A percentile compares a stretch with the other conserved stretches of the same genome.
Evolutionary conservation across 2,888 invertebrate species (phyloP).

Genomic region (Ophion obscuratus): DNA sequence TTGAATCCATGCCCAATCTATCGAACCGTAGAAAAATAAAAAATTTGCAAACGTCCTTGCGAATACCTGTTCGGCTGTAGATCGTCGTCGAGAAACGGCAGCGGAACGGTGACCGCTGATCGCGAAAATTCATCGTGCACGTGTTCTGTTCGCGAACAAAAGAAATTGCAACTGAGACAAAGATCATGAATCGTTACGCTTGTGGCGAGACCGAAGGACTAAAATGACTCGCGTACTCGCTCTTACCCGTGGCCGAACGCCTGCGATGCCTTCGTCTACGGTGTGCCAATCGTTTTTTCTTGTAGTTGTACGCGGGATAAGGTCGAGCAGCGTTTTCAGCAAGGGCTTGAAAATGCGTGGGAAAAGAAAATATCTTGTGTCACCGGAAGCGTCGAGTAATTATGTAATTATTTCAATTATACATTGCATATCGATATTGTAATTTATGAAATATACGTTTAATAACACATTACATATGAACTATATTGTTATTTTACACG

Average conservation of each 20-base stretch:
- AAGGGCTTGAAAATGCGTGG: constrained; percentile 17
- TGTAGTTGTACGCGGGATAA: constrained; percentile 16
- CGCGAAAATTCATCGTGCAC: neutral
- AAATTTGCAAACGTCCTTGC: neutral
- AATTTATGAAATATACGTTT: too few species aligned
- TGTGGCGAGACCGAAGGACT: constrained; percentile 1
- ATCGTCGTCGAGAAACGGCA: constrained; percentile 87
- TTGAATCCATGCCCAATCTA: neutral
- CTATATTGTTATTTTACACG: too few species aligned
- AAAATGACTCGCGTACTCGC: constrained; percentile 59
- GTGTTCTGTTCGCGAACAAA: constrained; percentile 22
- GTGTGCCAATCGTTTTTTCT: constrained; percentile 54
- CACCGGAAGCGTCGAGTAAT: too few species aligned
- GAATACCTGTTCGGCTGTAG: constrained; percentile 82
- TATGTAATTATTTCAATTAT: neutral
- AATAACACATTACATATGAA: too few species aligned
- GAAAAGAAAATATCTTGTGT: neutral
- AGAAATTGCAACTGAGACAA: neutral
- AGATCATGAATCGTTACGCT: neutral
- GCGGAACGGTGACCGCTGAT: constrained; percentile 81
- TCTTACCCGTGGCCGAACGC: constrained; percentile 54
- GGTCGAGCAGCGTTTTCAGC: constrained; percentile 12
- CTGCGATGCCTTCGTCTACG: constrained; percentile 28
- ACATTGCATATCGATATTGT: neutral
- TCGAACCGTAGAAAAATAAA: neutral